Base-by-base conservation (phyloP, 1,140 invertebrate genomes). In the Drosophila tristis region DNA sequence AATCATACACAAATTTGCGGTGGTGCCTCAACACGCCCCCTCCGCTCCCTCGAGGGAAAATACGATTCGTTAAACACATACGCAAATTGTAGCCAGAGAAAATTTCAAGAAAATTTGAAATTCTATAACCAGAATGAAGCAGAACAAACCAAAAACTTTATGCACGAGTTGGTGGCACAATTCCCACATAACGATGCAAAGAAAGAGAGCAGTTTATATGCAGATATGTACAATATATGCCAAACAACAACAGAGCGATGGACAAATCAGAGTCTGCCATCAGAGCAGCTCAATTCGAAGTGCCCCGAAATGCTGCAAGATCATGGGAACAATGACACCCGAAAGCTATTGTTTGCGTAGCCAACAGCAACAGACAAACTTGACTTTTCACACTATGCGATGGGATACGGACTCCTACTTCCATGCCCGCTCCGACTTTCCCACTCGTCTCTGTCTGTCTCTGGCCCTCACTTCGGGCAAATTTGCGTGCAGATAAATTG, bases 401-500 rank as follows among this genome's bases (percentile, higher is more conserved):
- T 11, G 35, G 35, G 35, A 35, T 4, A 1, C 16, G 16, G 11
- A 8, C 50, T 53, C 35, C 23, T n/a, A 3, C 16, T 16, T 20
- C 20, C 20, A 20, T 20, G 20, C 16, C 15, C 9, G 0, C 49
- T 44, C 42, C 13, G 16, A 5, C 50, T 44, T 42, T 31, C 26
- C 16, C 31, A 39, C 35, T 13, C 43, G 20, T n/a, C 13, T 44
- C 55, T 57, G 55, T 16, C 6, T 48, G 68, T 26, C 29, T 43
- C 29, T 31, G 26, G 25, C 35, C 25, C 47, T 50, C 47, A 42
- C 58, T 45, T 44, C 56, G 61, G 81, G 56, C 79, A 67, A 82
- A 87, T 86, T 86, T 86, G 82, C 82, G 78, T 86, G 70, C 78
- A 87, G 82, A 86, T 87, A 86, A 82, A 86, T 87, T 86, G 82